Conservation (phyloP, 1,140 invertebrate species). For the Aphis craccivora region DNA sequence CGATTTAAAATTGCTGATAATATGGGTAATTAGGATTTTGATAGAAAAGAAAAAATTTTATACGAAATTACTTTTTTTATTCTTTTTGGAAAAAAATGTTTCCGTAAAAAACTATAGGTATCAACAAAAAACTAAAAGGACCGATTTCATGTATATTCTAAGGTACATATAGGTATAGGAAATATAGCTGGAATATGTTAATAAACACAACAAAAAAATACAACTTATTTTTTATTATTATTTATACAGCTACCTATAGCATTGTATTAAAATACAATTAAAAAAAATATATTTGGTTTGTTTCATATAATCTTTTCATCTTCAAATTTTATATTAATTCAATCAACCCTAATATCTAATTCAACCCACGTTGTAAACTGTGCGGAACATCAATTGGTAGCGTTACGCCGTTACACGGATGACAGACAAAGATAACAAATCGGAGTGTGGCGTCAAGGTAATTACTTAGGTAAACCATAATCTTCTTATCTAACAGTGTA, state of each 20-base stretch:
- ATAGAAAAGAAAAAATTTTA: neutral
- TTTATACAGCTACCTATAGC: neutral
- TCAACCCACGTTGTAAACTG: neutral
- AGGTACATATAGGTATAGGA: neutral
- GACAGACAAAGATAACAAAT: conserved; percentile 6
- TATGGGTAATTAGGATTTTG: neutral
- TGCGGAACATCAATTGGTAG: neutral
- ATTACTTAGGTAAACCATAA: neutral
- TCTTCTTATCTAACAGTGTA: neutral
- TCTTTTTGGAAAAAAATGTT: neutral
- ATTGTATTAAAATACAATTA: neutral
- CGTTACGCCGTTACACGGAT: neutral
- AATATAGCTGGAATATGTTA: too few relatives aligned
- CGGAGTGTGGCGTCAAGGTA: neutral
- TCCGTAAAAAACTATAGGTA: neutral
- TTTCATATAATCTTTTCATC: too few relatives aligned
- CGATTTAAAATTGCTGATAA: neutral
- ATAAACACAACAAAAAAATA: neutral
- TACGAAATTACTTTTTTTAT: neutral
- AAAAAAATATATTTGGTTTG: neutral
- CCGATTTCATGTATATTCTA: neutral
- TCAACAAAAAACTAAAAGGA: neutral
- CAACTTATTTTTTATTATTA: neutral
- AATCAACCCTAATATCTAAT: neutral
- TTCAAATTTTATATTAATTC: neutral